Conservation (phyloP, 2,113 vertebrate genomes). For the Sakesphorus luctuosus region DNA sequence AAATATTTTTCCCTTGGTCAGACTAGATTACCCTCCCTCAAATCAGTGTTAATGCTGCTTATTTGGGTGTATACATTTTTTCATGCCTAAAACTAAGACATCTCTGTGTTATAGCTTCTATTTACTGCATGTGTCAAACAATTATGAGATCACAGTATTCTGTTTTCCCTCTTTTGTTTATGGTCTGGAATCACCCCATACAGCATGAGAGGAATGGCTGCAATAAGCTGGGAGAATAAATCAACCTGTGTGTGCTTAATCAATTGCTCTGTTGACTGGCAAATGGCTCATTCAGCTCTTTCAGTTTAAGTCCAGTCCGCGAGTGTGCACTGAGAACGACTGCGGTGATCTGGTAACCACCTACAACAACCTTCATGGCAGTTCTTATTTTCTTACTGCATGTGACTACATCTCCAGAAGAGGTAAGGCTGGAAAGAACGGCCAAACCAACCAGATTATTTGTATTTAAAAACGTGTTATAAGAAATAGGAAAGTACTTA, state of each 20-base stretch:
- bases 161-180: neutral
- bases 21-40: neutral
- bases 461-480: neutral
- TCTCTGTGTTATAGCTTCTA: neutral
- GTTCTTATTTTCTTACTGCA: neutral
- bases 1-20: neutral
- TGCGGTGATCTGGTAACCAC: neutral
- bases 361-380: too few relatives aligned
- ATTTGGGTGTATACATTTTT: neutral
- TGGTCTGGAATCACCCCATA: neutral
- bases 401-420: neutral
- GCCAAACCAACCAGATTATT: neutral
- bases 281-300: neutral
- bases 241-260: neutral
- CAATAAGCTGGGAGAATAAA: neutral
- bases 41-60: neutral
- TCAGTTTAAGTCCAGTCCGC: neutral
- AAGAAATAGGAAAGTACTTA: neutral
- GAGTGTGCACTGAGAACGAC: neutral
- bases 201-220: neutral
- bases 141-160: neutral
- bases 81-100: neutral
- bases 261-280: neutral
- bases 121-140: neutral
- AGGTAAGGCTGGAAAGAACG: neutral